Evolutionary conservation across 53 echinoderm and acorn worm species (phyloP).

Genomic region (Mesocentrotus franciscanus): DNA sequence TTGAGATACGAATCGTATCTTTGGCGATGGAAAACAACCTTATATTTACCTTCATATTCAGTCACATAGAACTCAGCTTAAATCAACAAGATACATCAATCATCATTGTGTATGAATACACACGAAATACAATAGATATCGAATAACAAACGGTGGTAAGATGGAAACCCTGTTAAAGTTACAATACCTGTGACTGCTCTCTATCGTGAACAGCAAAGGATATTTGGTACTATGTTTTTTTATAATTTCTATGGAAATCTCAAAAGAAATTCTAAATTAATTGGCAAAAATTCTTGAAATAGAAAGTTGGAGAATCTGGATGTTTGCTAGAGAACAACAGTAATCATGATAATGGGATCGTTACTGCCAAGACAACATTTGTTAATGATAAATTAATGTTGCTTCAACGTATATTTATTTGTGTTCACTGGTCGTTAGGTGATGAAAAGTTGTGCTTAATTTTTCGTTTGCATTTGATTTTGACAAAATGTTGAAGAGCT

Average conservation of each 20-base stretch:
- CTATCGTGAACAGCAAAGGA: not conserved
- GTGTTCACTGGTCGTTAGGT: no score
- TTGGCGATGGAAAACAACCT: not conserved
- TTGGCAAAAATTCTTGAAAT: not conserved
- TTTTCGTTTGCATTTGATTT: no score
- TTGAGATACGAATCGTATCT: not conserved
- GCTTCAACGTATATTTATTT: no score
- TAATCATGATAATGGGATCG: no score
- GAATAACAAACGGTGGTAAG: not conserved
- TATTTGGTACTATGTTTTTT: not conserved
- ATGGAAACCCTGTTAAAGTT: not conserved
- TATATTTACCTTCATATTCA: not conserved
- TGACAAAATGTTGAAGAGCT: no score
- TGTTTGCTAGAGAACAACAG: no score
- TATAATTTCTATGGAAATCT: not conserved
- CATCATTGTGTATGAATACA: conserved; percentile 54
- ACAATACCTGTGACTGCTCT: not conserved
- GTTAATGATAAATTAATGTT: no score
- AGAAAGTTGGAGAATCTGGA: not conserved
- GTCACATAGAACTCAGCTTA: not conserved
- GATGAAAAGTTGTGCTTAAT: no score
- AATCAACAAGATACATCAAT: not conserved
- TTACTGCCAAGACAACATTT: no score
- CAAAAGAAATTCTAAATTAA: not conserved
- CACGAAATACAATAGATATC: not conserved